Percentiles rank a stretch among this genome's conserved stretches.
These are phyloP conservation scores for Dusona sp. DNA, from an alignment of 2,888 invertebrate species.

Conservation along the genomic window DNA sequence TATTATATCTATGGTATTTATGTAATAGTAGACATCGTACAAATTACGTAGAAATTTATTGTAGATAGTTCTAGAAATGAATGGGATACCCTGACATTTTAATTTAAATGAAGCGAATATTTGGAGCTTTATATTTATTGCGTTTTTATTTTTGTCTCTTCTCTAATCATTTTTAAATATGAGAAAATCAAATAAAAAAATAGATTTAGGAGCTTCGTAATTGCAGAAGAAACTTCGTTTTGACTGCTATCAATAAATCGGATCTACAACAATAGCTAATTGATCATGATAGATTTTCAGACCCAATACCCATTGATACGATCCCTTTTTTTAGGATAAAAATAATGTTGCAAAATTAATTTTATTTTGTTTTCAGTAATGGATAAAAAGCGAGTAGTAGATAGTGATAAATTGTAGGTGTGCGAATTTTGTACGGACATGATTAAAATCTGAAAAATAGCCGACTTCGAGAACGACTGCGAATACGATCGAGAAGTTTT, in stretches of 20 bases:
- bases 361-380: background rate
- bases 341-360: too few relatives aligned
- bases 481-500: background rate
- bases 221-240: background rate
- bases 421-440: background rate
- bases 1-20: constrained; percentile 29
- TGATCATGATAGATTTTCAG: background rate
- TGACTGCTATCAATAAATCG: background rate
- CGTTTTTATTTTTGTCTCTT: background rate
- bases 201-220: background rate
- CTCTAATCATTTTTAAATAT: background rate
- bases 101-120: background rate
- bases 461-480: background rate
- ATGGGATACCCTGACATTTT: background rate
- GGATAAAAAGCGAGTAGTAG: background rate
- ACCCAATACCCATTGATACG: background rate
- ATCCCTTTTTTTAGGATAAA: background rate
- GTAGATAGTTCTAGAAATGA: background rate
- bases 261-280: background rate
- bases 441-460: background rate
- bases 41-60: constrained; percentile 1
- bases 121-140: background rate
- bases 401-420: too few relatives aligned
- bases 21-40: background rate
- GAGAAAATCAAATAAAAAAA: background rate